Conservation (phyloP, 2,797 vertebrate species). For the Brotula barbata region DNA sequence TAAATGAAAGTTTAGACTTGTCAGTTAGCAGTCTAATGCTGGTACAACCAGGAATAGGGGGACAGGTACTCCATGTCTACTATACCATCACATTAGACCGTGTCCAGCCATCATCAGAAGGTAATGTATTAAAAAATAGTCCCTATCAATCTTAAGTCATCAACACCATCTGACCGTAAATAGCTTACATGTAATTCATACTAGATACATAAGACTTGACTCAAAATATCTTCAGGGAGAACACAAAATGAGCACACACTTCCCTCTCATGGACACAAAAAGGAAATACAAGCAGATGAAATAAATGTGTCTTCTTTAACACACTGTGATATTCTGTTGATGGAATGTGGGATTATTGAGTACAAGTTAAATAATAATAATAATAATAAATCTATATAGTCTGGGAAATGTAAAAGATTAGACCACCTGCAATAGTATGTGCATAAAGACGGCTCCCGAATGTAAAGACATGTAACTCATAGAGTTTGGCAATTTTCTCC, state of each 20-base stretch:
- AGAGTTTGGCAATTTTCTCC: slow-evolving; percentile 95
- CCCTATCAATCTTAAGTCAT: neutral
- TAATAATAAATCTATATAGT: too few relatives aligned
- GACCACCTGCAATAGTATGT: slow-evolving; percentile 97
- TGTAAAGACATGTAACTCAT: slow-evolving; percentile 96
- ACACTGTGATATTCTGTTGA: too few relatives aligned
- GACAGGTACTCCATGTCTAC: neutral
- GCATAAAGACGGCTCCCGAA: slow-evolving; percentile 98
- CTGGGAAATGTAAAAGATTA: neutral
- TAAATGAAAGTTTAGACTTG: neutral
- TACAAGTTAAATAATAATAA: too few relatives aligned
- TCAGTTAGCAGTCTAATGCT: neutral
- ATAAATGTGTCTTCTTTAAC: too few relatives aligned
- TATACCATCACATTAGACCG: neutral
- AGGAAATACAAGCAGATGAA: slow-evolving; percentile 23
- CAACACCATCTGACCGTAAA: neutral
- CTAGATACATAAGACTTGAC: neutral
- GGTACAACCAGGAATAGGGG: neutral
- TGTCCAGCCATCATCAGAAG: neutral
- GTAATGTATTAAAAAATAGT: neutral
- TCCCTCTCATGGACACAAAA: slow-evolving; percentile 62
- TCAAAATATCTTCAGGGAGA: neutral
- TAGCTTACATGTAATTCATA: neutral
- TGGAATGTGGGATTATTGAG: too few relatives aligned
- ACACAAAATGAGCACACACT: slow-evolving; percentile 34